Evolutionary conservation across 2,888 invertebrate species (phyloP).

Genomic region (Prosopocoilus inquinatus): DNA sequence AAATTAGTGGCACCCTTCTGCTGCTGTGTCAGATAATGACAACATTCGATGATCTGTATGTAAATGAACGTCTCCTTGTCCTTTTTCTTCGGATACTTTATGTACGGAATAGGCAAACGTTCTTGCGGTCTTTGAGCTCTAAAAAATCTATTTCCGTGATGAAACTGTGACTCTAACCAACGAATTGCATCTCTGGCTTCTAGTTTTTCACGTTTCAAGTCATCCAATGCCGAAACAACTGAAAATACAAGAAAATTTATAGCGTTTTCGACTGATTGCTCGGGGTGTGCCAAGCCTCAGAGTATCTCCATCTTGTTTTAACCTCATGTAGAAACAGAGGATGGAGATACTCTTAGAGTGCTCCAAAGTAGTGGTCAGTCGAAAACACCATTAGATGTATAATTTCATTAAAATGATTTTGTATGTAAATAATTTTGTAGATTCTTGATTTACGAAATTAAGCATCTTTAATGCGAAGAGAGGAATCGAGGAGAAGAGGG

Average conservation of each 20-base stretch:
- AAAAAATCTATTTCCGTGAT: slow-evolving; percentile 82
- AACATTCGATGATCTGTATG: slow-evolving; percentile 81
- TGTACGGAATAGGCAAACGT: slow-evolving; percentile 66
- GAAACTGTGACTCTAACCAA: slow-evolving; percentile 87
- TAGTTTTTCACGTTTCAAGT: slow-evolving; percentile 79
- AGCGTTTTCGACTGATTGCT: too few relatives aligned
- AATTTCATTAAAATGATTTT: too few relatives aligned
- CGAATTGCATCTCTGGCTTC: slow-evolving; percentile 89
- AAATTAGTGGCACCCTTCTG: slow-evolving; percentile 59
- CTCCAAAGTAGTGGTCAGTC: too few relatives aligned
- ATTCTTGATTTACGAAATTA: too few relatives aligned
- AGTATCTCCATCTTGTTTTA: too few relatives aligned
- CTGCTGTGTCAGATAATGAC: slow-evolving; percentile 69
- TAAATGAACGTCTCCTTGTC: slow-evolving; percentile 72
- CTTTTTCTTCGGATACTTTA: slow-evolving; percentile 75
- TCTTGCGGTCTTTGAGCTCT: slow-evolving; percentile 86
- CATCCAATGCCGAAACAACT: slow-evolving; percentile 88
- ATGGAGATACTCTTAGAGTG: too few relatives aligned
- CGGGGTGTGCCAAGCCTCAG: too few relatives aligned
- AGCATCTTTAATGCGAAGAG: too few relatives aligned
- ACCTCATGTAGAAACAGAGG: too few relatives aligned
- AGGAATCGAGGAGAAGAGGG: too few relatives aligned
- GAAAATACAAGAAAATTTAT: slow-evolving; percentile 40
- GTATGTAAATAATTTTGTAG: too few relatives aligned
- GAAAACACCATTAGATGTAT: too few relatives aligned